Conservation (phyloP, 2,888 invertebrate genomes). For the Tenodera sinensis region DNA sequence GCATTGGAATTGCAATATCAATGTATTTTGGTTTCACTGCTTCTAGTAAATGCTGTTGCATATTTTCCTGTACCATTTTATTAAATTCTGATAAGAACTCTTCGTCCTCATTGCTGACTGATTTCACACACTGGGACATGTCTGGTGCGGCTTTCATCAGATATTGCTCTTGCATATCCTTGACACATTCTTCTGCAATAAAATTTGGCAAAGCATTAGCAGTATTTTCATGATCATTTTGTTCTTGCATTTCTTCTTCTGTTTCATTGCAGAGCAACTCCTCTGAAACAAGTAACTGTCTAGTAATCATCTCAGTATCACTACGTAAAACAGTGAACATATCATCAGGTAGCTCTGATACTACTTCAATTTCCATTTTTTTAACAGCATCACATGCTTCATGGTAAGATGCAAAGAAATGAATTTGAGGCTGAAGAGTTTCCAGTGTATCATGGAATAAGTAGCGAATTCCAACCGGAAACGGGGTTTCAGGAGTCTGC, state of each 20-base stretch:
- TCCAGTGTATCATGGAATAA: conserved; percentile 82
- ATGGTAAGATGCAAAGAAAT: conserved; percentile 69
- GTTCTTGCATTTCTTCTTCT: neutral
- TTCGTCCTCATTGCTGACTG: conserved; percentile 55
- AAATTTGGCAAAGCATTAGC: conserved; percentile 55
- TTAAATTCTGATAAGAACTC: conserved; percentile 89
- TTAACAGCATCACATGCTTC: conserved; percentile 79
- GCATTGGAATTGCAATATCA: conserved; percentile 88
- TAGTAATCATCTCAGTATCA: neutral
- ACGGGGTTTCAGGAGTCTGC: conserved; percentile 63
- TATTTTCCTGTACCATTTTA: conserved; percentile 87
- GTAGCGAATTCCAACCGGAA: conserved; percentile 85
- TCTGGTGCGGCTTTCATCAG: neutral
- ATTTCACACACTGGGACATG: neutral
- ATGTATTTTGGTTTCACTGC: conserved; percentile 76
- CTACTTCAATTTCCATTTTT: conserved; percentile 43
- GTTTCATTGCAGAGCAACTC: neutral
- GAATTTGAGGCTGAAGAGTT: conserved; percentile 76
- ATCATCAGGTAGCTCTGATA: neutral
- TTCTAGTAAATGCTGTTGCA: conserved; percentile 79
- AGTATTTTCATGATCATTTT: neutral
- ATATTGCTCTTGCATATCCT: neutral
- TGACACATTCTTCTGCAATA: too few species aligned
- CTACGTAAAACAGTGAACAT: neutral
- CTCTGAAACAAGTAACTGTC: neutral